Evolutionary conservation across 2,113 vertebrate genomes (phyloP).

Genomic region (Muscicapa adusta): DNA sequence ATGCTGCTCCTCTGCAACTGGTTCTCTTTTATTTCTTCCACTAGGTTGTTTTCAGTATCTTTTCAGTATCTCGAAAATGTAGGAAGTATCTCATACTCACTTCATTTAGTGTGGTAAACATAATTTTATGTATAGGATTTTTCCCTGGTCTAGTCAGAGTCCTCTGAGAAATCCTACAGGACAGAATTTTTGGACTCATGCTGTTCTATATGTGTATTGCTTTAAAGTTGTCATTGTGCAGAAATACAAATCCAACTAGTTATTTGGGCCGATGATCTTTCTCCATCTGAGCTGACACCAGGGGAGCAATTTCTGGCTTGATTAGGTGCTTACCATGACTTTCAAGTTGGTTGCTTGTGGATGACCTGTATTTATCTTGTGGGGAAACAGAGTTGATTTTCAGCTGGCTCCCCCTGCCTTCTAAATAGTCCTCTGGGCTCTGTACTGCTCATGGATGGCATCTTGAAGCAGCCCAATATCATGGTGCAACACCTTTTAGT

Average conservation of each 20-base stretch:
- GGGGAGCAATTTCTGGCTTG: slow-evolving; percentile 64
- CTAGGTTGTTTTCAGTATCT: background rate
- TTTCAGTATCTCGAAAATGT: background rate
- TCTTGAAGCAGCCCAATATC: background rate
- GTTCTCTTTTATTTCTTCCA: background rate
- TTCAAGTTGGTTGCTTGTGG: slow-evolving; percentile 25
- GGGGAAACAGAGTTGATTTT: slow-evolving; percentile 58
- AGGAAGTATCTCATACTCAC: background rate
- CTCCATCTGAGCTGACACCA: slow-evolving; percentile 29
- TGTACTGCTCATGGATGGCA: background rate
- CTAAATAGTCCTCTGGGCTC: background rate
- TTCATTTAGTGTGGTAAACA: slow-evolving; percentile 33
- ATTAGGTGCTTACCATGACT: slow-evolving; percentile 52
- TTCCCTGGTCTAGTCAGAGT: background rate
- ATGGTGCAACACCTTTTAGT: background rate
- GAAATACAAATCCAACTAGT: slow-evolving; percentile 2
- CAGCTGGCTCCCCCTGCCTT: slow-evolving; percentile 48
- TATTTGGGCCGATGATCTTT: slow-evolving; percentile 39
- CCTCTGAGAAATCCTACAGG: slow-evolving; percentile 14
- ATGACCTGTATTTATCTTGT: slow-evolving; percentile 56
- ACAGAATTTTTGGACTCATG: slow-evolving; percentile 28
- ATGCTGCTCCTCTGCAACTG: background rate
- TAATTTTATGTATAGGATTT: background rate
- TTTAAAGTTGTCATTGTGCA: background rate
- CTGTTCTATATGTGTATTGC: slow-evolving; percentile 15